These are phyloP conservation scores for Dioctria rufipes DNA, from an alignment of 2,888 invertebrate species.

Conservation along the genomic window DNA sequence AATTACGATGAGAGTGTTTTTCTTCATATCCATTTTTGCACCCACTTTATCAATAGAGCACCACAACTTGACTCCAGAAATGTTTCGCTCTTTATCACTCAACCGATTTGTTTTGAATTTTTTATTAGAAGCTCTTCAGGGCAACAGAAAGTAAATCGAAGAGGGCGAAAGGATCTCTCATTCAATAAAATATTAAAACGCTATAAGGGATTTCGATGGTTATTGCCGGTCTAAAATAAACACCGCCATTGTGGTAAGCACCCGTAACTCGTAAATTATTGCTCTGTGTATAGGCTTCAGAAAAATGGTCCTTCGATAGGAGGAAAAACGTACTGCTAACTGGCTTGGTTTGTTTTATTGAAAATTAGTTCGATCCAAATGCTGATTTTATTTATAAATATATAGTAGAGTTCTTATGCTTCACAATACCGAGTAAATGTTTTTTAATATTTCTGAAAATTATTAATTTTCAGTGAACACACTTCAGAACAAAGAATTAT, in stretches of 20 bases:
- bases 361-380: neutral
- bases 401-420: too few relatives aligned
- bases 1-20: too few relatives aligned
- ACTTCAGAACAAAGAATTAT: too few relatives aligned
- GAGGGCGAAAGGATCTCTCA: conserved; percentile 31
- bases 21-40: neutral
- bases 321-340: neutral
- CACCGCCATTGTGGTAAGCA: conserved; percentile 34
- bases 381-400: neutral
- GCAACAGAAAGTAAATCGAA: conserved; percentile 46
- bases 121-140: conserved; percentile 42
- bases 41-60: conserved; percentile 11
- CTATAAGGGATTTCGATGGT: conserved; percentile 38
- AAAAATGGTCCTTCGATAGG: neutral
- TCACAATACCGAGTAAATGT: too few relatives aligned
- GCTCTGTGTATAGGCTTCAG: neutral
- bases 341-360: neutral
- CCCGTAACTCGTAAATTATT: conserved; percentile 35
- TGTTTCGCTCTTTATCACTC: conserved; percentile 47
- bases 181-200: conserved; percentile 50
- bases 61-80: conserved; percentile 2
- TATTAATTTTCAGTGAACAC: too few relatives aligned
- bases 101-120: conserved; percentile 36
- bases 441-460: too few relatives aligned
- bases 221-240: conserved; percentile 43